A percentile compares a stretch with the other conserved stretches of the same genome.
These are phyloP conservation scores for Alcedo atthis DNA, from an alignment of 2,797 vertebrate genomes.

Conservation along the genomic window DNA sequence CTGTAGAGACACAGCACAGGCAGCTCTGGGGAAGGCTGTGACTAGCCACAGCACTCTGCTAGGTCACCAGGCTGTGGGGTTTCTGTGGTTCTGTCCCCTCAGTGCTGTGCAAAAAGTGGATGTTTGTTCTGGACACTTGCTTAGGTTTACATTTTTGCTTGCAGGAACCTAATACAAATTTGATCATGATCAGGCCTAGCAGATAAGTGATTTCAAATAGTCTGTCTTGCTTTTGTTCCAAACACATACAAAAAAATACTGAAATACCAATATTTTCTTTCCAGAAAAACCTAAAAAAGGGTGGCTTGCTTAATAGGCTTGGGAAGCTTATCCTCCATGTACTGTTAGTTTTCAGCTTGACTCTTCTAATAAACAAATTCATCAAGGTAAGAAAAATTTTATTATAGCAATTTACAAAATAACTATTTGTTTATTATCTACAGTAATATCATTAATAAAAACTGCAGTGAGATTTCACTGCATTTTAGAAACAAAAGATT, in stretches of 20 bases:
- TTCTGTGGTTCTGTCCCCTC: background rate
- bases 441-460: background rate
- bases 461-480: background rate
- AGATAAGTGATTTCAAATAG: background rate
- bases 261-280: slow-evolving; percentile 41
- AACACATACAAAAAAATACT: background rate
- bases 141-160: background rate
- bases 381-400: slow-evolving; percentile 84
- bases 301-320: slow-evolving; percentile 82
- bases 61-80: background rate
- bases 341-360: slow-evolving; percentile 85
- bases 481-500: background rate
- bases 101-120: background rate
- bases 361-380: slow-evolving; percentile 87
- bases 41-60: background rate
- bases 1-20: fast-evolving
- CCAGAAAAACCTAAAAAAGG: slow-evolving; percentile 88
- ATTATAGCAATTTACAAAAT: background rate
- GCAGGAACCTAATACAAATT: background rate
- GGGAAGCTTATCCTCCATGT: slow-evolving; percentile 86
- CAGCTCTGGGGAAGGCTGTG: background rate
- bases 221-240: background rate
- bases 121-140: background rate
- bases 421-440: background rate
- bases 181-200: background rate